Evolutionary conservation across 2,113 vertebrate genomes (phyloP).

Genomic region (Microtus pennsylvanicus): DNA sequence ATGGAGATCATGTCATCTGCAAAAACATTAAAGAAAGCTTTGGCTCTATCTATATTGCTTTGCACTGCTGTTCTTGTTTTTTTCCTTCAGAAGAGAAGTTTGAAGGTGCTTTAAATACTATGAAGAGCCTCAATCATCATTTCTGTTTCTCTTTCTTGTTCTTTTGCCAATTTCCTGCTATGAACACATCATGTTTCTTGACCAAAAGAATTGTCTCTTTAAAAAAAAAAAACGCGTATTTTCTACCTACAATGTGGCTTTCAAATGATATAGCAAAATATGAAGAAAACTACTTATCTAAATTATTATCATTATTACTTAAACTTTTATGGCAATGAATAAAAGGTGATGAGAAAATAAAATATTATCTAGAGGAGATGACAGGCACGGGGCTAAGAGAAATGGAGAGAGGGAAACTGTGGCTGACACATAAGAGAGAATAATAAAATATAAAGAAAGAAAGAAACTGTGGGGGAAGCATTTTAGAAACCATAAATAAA

Average conservation of each 20-base stretch:
- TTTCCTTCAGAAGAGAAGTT: background rate
- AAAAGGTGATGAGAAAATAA: background rate
- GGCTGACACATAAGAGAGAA: background rate
- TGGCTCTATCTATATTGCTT: background rate
- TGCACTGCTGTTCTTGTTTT: background rate
- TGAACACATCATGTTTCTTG: background rate
- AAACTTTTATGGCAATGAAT: background rate
- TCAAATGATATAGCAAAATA: background rate
- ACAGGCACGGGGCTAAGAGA: background rate
- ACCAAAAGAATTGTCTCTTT: background rate
- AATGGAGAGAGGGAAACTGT: background rate
- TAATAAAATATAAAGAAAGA: background rate
- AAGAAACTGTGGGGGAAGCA: background rate
- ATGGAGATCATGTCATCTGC: background rate
- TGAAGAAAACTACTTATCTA: background rate
- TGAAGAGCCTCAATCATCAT: background rate
- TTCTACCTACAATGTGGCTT: background rate
- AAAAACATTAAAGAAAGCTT: background rate
- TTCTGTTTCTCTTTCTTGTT: background rate
- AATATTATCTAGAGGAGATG: background rate
- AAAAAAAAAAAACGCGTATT: background rate
- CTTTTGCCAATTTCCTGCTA: background rate
- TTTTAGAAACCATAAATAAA: background rate
- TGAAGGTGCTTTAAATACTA: background rate
- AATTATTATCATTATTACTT: background rate